A percentile compares a stretch with the other conserved stretches of the same genome.
Evolutionary conservation across 2,888 invertebrate genomes (phyloP).

Genomic region (Drosophila antonietae): DNA sequence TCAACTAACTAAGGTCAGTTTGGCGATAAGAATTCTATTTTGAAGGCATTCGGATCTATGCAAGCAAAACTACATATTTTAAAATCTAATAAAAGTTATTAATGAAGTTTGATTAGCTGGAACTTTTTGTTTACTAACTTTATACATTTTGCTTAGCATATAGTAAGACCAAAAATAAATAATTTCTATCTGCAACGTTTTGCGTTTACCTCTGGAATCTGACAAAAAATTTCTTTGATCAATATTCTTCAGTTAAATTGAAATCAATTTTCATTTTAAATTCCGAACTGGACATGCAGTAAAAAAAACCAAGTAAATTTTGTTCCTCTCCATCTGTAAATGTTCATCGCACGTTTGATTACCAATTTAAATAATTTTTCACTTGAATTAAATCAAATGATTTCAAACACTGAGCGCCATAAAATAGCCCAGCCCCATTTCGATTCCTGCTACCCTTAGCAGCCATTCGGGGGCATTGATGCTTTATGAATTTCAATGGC

Average conservation of each 20-base stretch:
- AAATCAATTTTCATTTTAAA: slow-evolving; percentile 70
- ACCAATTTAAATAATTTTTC: slow-evolving; percentile 79
- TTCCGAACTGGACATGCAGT: slow-evolving; percentile 38
- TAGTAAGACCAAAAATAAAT: neutral
- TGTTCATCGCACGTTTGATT: slow-evolving; percentile 66
- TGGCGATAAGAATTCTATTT: neutral
- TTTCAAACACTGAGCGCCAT: slow-evolving; percentile 67
- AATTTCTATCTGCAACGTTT: neutral
- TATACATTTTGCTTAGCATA: too few species aligned
- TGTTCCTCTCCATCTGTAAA: slow-evolving; percentile 15
- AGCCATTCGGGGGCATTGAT: slow-evolving; percentile 46
- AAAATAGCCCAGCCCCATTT: slow-evolving; percentile 26
- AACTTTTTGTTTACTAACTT: too few species aligned
- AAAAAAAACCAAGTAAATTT: slow-evolving; percentile 37
- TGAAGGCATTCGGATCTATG: neutral
- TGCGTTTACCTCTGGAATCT: neutral
- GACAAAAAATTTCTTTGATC: slow-evolving; percentile 53
- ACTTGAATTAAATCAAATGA: slow-evolving; percentile 79
- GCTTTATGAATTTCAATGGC: slow-evolving; percentile 78
- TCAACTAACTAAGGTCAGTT: neutral
- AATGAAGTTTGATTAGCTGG: neutral
- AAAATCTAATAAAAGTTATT: too few species aligned
- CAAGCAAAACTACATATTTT: too few species aligned
- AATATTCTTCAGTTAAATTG: slow-evolving; percentile 48
- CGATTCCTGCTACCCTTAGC: neutral